Evolutionary conservation across 1,140 invertebrate species (phyloP).

Genomic region (Episyrphus balteatus): DNA sequence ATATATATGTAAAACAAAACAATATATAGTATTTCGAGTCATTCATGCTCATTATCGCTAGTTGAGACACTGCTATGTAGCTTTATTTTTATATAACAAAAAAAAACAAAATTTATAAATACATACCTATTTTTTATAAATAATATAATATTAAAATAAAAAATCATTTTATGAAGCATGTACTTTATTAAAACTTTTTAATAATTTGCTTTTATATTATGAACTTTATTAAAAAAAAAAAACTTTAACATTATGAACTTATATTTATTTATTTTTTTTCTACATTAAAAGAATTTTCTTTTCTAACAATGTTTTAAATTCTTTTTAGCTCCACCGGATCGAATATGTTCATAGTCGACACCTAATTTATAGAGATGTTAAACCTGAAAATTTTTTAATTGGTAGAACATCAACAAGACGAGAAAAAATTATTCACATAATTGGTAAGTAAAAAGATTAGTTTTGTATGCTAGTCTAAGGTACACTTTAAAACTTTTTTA

Average conservation of each 20-base stretch:
- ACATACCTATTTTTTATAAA: no score
- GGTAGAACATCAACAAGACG: conserved; percentile 94
- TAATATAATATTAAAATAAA: no score
- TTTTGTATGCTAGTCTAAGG: not conserved
- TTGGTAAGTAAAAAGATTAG: conserved; percentile 48
- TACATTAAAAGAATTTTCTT: not conserved
- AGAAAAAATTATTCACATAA: conserved; percentile 99
- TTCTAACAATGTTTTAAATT: not conserved
- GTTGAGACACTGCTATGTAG: conserved; percentile 6
- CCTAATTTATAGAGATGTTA: conserved; percentile 98
- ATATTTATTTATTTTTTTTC: conserved; percentile 1
- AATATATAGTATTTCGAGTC: not conserved
- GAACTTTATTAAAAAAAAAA: no score
- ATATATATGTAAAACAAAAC: not conserved
- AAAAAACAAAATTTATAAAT: no score
- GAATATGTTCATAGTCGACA: conserved; percentile 99
- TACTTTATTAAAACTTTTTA: no score
- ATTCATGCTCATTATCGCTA: conserved; percentile 3
- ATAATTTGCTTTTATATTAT: no score
- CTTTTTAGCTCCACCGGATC: conserved; percentile 82
- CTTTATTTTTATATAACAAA: no score
- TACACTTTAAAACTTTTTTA: no score
- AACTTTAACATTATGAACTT: no score
- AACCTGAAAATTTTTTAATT: conserved; percentile 99
- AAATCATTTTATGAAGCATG: no score